Conservation (phyloP, 2,113 vertebrate species). For the Corythoichthys haematopterus region DNA sequence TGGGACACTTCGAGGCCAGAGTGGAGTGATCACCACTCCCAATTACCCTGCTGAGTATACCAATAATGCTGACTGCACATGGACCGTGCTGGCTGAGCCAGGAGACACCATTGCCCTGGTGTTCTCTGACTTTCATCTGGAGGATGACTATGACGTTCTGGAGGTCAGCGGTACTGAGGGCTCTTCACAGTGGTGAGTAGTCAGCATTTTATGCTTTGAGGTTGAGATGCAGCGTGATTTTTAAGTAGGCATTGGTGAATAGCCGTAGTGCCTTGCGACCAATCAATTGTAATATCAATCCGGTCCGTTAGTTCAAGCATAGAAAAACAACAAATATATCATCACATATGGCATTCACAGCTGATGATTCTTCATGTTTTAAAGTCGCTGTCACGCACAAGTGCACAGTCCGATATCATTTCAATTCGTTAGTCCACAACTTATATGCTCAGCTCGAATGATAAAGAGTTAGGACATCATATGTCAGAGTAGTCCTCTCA, state of each 20-base stretch:
- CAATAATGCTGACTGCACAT: constrained; percentile 96
- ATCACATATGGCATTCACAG: constrained; percentile 8
- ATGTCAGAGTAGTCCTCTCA: constrained; percentile 60
- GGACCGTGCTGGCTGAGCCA: constrained; percentile 94
- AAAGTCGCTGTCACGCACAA: constrained; percentile 34
- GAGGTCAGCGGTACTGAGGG: constrained; percentile 95
- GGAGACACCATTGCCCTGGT: constrained; percentile 97
- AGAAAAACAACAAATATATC: neutral
- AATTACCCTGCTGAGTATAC: constrained; percentile 92
- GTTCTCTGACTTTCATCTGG: constrained; percentile 94
- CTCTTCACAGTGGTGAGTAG: constrained; percentile 90
- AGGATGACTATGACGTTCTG: constrained; percentile 93
- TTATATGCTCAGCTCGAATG: constrained; percentile 51
- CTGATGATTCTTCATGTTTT: constrained; percentile 19
- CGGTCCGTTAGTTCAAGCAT: no score
- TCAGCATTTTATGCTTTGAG: neutral
- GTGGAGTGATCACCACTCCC: constrained; percentile 92
- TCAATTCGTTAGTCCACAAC: constrained; percentile 41
- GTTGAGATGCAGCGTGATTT: neutral
- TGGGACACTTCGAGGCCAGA: constrained; percentile 91
- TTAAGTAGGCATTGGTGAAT: constrained; percentile 4
- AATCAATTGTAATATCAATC: neutral
- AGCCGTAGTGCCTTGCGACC: neutral
- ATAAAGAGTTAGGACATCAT: constrained; percentile 58
- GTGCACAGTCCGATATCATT: constrained; percentile 19